Percentiles rank a stretch among this genome's conserved stretches.
Conservation (phyloP, 2,113 vertebrate species). For the Dasypus novemcinctus region DNA sequence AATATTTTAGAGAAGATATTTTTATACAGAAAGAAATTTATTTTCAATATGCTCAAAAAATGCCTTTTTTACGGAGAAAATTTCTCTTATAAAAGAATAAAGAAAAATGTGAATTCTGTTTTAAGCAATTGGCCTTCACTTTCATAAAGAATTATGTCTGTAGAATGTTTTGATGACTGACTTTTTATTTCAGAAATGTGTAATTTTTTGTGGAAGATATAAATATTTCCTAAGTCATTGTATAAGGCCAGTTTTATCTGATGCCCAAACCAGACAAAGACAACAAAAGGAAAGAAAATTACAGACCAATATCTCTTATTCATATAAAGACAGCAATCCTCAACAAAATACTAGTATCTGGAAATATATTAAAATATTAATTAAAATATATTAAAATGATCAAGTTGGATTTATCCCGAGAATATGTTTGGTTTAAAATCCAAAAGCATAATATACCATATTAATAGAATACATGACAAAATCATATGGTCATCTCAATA, state of each 20-base stretch:
- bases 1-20: not conserved
- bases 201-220: not conserved
- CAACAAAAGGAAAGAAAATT: not conserved
- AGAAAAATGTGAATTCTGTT: not conserved
- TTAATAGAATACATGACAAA: too few species aligned
- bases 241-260: not conserved
- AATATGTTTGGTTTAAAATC: too few species aligned
- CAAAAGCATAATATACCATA: too few species aligned
- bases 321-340: too few species aligned
- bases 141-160: not conserved
- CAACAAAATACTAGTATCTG: too few species aligned
- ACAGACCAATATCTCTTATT: not conserved
- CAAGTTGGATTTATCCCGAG: too few species aligned
- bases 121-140: not conserved
- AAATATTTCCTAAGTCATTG: not conserved
- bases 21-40: not conserved
- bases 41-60: not conserved
- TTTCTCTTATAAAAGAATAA: not conserved
- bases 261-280: not conserved
- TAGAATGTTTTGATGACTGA: slow-evolving; percentile 1
- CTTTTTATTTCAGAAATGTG: not conserved
- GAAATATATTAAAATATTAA: too few species aligned
- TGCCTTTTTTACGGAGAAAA: not conserved
- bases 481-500: too few species aligned
- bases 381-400: too few species aligned